Evolutionary conservation across 35 echinoderm and acorn worm genomes (phyloP).

Genomic region (Apostichopus japonicus): DNA sequence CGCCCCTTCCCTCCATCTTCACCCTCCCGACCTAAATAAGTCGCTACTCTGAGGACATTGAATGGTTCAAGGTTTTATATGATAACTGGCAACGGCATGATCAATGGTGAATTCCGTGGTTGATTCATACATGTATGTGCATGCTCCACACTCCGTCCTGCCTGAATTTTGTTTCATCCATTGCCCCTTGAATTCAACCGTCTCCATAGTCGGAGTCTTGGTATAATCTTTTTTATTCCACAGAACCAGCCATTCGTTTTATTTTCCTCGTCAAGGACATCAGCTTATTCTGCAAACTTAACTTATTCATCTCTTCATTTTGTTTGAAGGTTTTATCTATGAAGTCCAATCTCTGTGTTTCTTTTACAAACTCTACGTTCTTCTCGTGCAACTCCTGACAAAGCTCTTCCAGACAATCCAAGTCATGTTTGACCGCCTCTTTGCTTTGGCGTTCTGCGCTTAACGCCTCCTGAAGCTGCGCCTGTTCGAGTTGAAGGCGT

Average conservation of each 20-base stretch:
- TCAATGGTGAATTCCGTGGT: too few relatives aligned
- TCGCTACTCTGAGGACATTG: too few relatives aligned
- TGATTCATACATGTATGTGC: too few relatives aligned
- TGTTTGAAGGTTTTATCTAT: constrained; percentile 43
- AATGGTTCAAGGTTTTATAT: too few relatives aligned
- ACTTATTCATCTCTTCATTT: constrained; percentile 47
- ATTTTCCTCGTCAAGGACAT: constrained; percentile 41
- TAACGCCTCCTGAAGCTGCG: constrained; percentile 28
- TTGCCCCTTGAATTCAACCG: too few relatives aligned
- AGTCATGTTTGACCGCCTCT: constrained; percentile 29
- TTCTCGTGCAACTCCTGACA: constrained; percentile 49
- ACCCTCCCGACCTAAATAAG: too few relatives aligned
- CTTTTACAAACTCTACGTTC: constrained; percentile 40
- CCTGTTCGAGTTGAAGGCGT: constrained; percentile 24
- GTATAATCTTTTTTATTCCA: not conserved
- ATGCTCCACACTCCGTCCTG: too few relatives aligned
- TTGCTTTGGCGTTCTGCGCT: constrained; percentile 21
- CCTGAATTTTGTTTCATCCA: too few relatives aligned
- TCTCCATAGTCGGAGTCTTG: too few relatives aligned
- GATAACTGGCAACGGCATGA: too few relatives aligned
- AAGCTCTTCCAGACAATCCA: constrained; percentile 46
- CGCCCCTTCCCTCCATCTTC: too few relatives aligned
- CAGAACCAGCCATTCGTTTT: not conserved
- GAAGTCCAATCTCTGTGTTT: constrained; percentile 26
- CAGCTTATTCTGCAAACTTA: constrained; percentile 25